Evolutionary conservation across 2,113 vertebrate species (phyloP), one percentile per base, ranked within the genome.

Genomic region (Diadophis punctatus): DNA sequence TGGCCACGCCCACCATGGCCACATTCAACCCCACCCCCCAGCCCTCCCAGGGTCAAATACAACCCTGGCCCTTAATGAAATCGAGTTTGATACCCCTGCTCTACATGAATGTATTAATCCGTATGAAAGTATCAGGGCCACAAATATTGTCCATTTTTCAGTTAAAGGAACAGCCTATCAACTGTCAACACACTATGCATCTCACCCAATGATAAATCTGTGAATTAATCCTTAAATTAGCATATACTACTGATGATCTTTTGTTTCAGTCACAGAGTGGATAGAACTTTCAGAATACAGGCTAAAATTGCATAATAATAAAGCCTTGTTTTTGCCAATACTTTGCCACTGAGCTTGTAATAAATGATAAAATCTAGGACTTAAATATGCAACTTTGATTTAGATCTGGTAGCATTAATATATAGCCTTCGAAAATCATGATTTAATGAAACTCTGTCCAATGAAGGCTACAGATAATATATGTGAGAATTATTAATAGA

Each of bases 401-500:
- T 90, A 84, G 92, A 92, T 93, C 80, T 94, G 46, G 8, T 49
- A 8, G 92, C 56, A 20, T 92, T 95, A 27, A 90, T 95, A 8
- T 86, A 63, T 0, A 84, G 1, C 14, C 2, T 90, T 92, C 93
- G 90, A 91, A 93, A 92, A 5, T 10, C 51, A 0, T 94, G 74
- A 92, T 91, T 95, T 94, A 95, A 43, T 68, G 39, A 4, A 74
- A 23, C 49, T 56, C 23, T 86, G 0, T 84, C 92, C 87, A 94
- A 80, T 89, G 56, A 91, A 94, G 12, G 25, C 88, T 95, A 87
- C n/a, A 12, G 49, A 68, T 49, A 87, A 88, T 90, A 90, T 7
- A 88, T 92, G 20, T 56, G 10, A 43, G 93, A 53, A 48, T 51
- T 95, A 56, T 94, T 94, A 90, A 55, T 95, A 90, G 90, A 46